phyloP scores from a whole-genome alignment of 2,797 vertebrate species.

The Poeciliopsis presidionis region DNA sequence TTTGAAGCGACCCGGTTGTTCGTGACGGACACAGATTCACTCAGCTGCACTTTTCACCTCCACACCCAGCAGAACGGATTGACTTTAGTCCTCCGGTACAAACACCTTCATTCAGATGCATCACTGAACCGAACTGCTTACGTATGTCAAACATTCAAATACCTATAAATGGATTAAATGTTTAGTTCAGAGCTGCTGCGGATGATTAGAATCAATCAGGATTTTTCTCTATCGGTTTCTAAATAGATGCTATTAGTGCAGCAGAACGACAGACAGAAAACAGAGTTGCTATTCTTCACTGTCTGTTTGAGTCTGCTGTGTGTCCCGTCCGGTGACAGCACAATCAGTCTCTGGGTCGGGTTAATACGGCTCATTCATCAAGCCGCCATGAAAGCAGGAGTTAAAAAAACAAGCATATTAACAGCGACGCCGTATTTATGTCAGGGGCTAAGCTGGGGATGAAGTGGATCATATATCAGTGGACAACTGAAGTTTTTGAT shows the following conservation, averaged over 20 bases:
- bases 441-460: background rate
- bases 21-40: slow-evolving; percentile 16
- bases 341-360: slow-evolving; percentile 43
- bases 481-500: background rate
- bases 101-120: slow-evolving; percentile 12
- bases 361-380: slow-evolving; percentile 52
- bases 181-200: background rate
- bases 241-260: slow-evolving; percentile 15
- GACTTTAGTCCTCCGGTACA: background rate
- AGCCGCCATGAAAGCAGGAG: slow-evolving; percentile 11
- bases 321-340: slow-evolving; percentile 27
- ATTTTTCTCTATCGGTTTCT: background rate
- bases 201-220: slow-evolving; percentile 1
- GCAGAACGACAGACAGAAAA: slow-evolving; percentile 3
- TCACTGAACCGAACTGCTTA: slow-evolving; percentile 1
- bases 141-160: background rate
- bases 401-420: background rate
- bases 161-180: background rate
- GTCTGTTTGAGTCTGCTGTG: slow-evolving; percentile 22
- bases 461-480: background rate
- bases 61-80: slow-evolving; percentile 37
- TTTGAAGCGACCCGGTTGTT: background rate
- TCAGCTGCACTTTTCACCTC: slow-evolving; percentile 13
- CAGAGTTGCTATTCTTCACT: slow-evolving; percentile 21
- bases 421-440: slow-evolving; percentile 1